Conservation (phyloP, 2,113 vertebrate genomes). For the Herpailurus yagouaroundi region DNA sequence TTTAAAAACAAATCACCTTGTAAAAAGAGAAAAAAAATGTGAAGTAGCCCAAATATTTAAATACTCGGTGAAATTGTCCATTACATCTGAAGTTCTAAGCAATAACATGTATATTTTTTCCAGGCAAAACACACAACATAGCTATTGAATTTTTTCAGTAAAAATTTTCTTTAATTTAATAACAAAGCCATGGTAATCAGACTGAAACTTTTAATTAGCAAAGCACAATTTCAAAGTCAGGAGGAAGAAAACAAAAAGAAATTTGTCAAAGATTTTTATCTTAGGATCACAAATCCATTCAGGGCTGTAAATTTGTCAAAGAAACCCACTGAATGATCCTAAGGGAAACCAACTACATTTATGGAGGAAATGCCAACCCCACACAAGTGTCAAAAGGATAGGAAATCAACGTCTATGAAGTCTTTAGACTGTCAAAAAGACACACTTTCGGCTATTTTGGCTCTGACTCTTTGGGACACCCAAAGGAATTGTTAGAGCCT, state of each 20-base stretch:
- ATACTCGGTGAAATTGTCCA: not conserved
- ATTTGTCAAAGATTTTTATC: conserved; percentile 74
- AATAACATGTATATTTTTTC: not conserved
- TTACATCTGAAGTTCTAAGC: not conserved
- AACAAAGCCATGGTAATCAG: conserved; percentile 57
- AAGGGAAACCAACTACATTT: conserved; percentile 69
- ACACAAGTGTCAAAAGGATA: conserved; percentile 56
- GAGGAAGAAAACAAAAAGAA: not conserved
- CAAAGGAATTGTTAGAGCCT: conserved; percentile 61
- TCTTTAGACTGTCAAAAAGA: conserved; percentile 56
- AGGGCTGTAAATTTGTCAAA: conserved; percentile 71
- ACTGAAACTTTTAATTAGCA: conserved; percentile 68
- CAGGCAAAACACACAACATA: not conserved
- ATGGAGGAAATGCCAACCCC: conserved; percentile 73
- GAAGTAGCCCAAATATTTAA: not conserved
- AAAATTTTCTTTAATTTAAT: conserved; percentile 69
- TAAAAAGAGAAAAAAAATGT: not conserved
- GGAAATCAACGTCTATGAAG: conserved; percentile 57
- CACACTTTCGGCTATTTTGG: not conserved
- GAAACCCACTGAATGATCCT: conserved; percentile 65
- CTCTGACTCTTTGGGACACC: conserved; percentile 48
- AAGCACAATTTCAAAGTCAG: conserved; percentile 48
- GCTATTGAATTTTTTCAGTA: conserved; percentile 10
- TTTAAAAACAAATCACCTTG: not conserved
- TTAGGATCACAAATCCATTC: conserved; percentile 52